Evolutionary conservation across 2,113 vertebrate genomes (phyloP).

Genomic region (Scophthalmus maximus): DNA sequence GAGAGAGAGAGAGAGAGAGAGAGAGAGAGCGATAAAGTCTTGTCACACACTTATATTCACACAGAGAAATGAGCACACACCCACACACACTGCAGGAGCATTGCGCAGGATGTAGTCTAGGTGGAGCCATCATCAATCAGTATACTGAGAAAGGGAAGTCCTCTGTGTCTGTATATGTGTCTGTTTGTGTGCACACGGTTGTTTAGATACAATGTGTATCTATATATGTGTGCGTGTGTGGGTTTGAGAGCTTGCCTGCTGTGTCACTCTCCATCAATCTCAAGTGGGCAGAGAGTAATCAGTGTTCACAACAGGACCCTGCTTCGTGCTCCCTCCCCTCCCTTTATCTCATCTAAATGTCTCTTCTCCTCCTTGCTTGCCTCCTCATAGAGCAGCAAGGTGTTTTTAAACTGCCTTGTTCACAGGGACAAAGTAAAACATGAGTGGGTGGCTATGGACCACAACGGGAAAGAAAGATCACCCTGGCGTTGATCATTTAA

Average conservation of each 20-base stretch:
- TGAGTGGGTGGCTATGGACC: constrained; percentile 13
- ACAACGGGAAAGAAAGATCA: background rate
- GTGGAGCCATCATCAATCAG: constrained; percentile 66
- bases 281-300: constrained; percentile 78
- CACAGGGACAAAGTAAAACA: constrained; percentile 13
- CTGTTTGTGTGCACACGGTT: background rate
- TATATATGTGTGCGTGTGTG: constrained; percentile 17
- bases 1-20: background rate
- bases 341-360: constrained; percentile 66
- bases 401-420: constrained; percentile 32
- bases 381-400: constrained; percentile 25
- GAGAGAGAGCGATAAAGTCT: background rate
- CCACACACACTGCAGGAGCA: constrained; percentile 27
- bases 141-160: constrained; percentile 29
- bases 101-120: constrained; percentile 47
- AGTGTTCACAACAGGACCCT: constrained; percentile 77
- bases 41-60: background rate
- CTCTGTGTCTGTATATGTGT: background rate
- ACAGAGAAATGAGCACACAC: constrained; percentile 6
- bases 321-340: constrained; percentile 49
- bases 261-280: constrained; percentile 77
- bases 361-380: constrained; percentile 45
- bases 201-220: constrained; percentile 26
- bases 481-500: constrained; percentile 20
- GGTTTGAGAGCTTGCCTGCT: constrained; percentile 47